Base-by-base conservation (phyloP, 53 echinoderm and acorn worm genomes). In the Zoroaster sp. region DNA sequence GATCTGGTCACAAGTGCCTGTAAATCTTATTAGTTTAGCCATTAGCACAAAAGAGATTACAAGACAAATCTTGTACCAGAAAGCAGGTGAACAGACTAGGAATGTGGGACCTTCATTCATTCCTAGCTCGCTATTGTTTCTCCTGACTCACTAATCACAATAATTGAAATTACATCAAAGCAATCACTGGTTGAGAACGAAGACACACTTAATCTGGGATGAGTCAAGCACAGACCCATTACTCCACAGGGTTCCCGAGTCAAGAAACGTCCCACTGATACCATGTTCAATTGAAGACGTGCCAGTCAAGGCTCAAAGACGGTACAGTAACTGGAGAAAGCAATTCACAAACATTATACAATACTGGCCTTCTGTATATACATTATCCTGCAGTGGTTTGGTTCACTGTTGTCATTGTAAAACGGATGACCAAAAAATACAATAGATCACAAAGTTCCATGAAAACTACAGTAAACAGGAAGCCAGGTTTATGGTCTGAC, bases 201-300 rank as follows among this genome's bases (percentile, higher is more conserved):
- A n/a, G n/a, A n/a, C n/a, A n/a, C n/a, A n/a, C 23, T 80, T 80
- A 66, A 80, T 40, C 41, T 25, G 30, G 40, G 81, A 81, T 66
- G 45, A 43, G 66, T 66, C 17, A 81, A 66, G 66, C 41, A 66
- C n/a, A n/a, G n/a, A n/a, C n/a, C n/a, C n/a, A n/a, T n/a, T n/a
- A n/a, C n/a, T n/a, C n/a, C n/a, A n/a, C n/a, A n/a, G n/a, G n/a
- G n/a, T n/a, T n/a, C n/a, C n/a, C n/a, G n/a, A n/a, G n/a, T n/a
- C n/a, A n/a, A n/a, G n/a, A n/a, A n/a, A n/a, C n/a, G n/a, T n/a
- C n/a, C n/a, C n/a, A n/a, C n/a, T n/a, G n/a, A n/a, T n/a, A n/a
- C n/a, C n/a, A n/a, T n/a, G n/a, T n/a, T 2, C 21, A 54, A 25
- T 59, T 59, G 63, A 59, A 59, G 63, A 59, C 63, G 21, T 59